Evolutionary conservation across 2,888 invertebrate species (phyloP).

Genomic region (Euzetes globulus): DNA sequence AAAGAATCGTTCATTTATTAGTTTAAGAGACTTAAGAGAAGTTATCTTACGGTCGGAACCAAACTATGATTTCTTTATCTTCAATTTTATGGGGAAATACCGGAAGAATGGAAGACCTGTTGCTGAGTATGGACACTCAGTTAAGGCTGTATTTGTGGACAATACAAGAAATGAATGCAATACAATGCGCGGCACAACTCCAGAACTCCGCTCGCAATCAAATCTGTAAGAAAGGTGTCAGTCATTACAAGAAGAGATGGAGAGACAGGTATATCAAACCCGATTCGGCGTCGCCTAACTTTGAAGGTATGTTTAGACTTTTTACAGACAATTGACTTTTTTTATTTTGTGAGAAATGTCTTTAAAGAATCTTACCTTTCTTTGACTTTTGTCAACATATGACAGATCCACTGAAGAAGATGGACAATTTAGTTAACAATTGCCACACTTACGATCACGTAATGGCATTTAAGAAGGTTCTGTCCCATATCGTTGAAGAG

Average conservation of each 20-base stretch:
- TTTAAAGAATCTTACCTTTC: too few species aligned
- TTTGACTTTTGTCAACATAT: background rate
- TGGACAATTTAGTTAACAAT: background rate
- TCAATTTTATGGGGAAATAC: background rate
- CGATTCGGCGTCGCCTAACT: background rate
- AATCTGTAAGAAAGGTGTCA: background rate
- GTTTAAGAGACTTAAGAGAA: too few species aligned
- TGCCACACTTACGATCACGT: background rate
- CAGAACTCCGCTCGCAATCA: background rate
- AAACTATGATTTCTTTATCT: conserved; percentile 8
- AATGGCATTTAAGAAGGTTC: background rate
- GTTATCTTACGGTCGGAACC: background rate
- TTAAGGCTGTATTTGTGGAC: conserved; percentile 11
- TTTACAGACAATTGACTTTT: too few species aligned
- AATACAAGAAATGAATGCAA: conserved; percentile 11
- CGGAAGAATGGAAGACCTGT: background rate
- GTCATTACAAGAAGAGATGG: conserved; percentile 23
- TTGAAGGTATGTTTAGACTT: too few species aligned
- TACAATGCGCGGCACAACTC: background rate
- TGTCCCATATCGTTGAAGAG: background rate
- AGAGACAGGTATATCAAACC: conserved; percentile 11
- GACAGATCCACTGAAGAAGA: conserved; percentile 23
- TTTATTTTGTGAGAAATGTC: too few species aligned
- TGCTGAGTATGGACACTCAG: background rate
- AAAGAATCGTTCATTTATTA: too few species aligned